phyloP scores from a whole-genome alignment of 2,888 invertebrate genomes.

The Heliconius charithonia region DNA sequence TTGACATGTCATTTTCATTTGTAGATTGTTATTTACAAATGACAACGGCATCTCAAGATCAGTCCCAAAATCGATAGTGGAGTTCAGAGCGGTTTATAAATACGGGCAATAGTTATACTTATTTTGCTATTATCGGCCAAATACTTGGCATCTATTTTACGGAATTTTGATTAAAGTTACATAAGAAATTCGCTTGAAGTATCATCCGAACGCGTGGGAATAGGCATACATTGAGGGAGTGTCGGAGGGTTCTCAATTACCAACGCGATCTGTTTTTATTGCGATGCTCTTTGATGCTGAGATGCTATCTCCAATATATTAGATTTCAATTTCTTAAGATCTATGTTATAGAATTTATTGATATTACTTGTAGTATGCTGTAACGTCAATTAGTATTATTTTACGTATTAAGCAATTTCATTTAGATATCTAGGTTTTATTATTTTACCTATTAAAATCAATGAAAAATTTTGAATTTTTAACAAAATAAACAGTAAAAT shows the following conservation, averaged over 20 bases:
- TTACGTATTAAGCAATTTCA: background rate
- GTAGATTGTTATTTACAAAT: too few relatives aligned
- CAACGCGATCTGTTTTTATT: slow-evolving; percentile 71
- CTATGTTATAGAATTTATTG: background rate
- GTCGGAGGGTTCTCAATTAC: slow-evolving; percentile 77
- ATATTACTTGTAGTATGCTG: background rate
- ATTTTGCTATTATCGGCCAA: slow-evolving; percentile 42
- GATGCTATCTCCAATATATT: slow-evolving; percentile 55
- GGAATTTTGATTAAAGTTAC: slow-evolving; percentile 71
- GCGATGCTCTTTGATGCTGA: slow-evolving; percentile 65
- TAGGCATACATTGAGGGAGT: slow-evolving; percentile 76
- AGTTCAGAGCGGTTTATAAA: too few relatives aligned
- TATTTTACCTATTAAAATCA: background rate
- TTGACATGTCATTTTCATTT: too few relatives aligned
- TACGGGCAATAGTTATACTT: slow-evolving; percentile 18
- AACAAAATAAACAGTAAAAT: background rate
- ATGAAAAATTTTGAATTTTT: background rate
- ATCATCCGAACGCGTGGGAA: slow-evolving; percentile 75
- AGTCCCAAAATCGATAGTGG: too few relatives aligned
- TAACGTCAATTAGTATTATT: background rate
- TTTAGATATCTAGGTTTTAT: background rate
- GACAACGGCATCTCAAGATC: too few relatives aligned
- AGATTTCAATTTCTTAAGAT: slow-evolving; percentile 9
- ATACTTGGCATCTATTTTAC: slow-evolving; percentile 46
- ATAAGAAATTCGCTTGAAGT: slow-evolving; percentile 59